These are phyloP conservation scores for Falco naumanni DNA, from an alignment of 2,797 vertebrate genomes.

Conservation along the genomic window DNA sequence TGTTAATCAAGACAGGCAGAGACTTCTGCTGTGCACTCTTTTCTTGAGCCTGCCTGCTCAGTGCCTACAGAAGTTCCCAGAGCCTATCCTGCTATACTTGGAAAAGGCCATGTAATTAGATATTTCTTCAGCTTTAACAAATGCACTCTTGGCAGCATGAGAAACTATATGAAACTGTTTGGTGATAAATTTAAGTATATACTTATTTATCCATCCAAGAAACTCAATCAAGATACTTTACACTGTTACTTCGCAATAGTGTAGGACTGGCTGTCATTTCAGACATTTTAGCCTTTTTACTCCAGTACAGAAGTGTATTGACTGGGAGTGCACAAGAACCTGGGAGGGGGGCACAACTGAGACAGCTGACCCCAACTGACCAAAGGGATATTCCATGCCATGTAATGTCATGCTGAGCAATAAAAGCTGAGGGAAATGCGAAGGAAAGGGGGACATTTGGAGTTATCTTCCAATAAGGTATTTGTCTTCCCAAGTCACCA, in stretches of 20 bases:
- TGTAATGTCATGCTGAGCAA: neutral
- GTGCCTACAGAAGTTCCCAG: neutral
- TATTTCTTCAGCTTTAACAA: neutral
- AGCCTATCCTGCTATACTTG: neutral
- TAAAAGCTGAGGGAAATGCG: neutral
- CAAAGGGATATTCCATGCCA: neutral
- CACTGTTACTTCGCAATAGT: neutral
- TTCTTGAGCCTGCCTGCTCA: neutral
- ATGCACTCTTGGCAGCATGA: neutral
- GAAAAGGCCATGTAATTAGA: neutral
- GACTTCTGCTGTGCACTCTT: neutral
- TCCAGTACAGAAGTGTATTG: neutral
- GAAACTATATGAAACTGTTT: neutral
- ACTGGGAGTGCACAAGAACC: neutral
- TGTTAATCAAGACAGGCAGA: neutral
- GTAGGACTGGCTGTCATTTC: neutral
- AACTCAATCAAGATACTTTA: neutral
- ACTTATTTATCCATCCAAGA: neutral
- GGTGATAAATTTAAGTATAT: neutral
- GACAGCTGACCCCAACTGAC: neutral
- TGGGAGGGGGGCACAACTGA: neutral
- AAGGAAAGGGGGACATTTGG: rapidly evolving
- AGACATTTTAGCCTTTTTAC: neutral
- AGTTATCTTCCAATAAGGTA: neutral
- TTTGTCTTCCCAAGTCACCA: neutral